These are phyloP conservation scores for Lamprologus callipterus DNA, from an alignment of 2,113 vertebrate species.

Conservation along the genomic window DNA sequence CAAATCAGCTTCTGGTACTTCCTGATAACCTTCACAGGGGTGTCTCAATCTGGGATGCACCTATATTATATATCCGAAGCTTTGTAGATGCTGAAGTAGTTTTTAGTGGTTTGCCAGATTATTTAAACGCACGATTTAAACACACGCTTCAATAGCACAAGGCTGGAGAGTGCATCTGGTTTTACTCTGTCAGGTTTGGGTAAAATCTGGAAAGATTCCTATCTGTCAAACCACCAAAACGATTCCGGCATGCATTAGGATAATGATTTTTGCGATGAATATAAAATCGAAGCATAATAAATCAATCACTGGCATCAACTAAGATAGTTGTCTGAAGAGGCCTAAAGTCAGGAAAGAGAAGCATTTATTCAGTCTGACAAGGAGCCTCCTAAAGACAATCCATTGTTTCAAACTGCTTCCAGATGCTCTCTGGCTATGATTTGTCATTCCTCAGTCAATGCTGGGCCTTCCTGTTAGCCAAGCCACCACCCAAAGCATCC, in stretches of 20 bases:
- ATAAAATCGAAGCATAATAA: not conserved
- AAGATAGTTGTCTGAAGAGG: not conserved
- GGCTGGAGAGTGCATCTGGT: not conserved
- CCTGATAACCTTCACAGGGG: not conserved
- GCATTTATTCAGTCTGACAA: not conserved
- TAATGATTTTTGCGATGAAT: not conserved
- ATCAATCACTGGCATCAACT: not conserved
- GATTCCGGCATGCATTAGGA: not conserved
- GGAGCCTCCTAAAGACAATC: slow-evolving; percentile 33
- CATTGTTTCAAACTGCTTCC: slow-evolving; percentile 50
- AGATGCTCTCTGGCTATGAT: slow-evolving; percentile 39
- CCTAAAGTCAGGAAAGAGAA: not conserved
- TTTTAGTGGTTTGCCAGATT: not conserved
- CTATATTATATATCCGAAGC: not conserved
- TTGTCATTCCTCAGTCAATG: slow-evolving; percentile 45
- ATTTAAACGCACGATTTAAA: not conserved
- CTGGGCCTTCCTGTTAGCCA: slow-evolving; percentile 18
- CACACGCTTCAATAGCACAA: not conserved
- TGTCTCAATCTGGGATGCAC: not conserved
- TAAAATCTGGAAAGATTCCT: not conserved
- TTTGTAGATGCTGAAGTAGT: not conserved
- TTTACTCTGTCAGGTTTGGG: not conserved
- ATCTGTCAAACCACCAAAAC: not conserved
- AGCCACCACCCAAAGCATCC: slow-evolving; percentile 32
- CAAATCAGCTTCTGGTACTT: not conserved